phyloP scores from a whole-genome alignment of 1,140 invertebrate species.

The Alviniconcha marisindica region DNA sequence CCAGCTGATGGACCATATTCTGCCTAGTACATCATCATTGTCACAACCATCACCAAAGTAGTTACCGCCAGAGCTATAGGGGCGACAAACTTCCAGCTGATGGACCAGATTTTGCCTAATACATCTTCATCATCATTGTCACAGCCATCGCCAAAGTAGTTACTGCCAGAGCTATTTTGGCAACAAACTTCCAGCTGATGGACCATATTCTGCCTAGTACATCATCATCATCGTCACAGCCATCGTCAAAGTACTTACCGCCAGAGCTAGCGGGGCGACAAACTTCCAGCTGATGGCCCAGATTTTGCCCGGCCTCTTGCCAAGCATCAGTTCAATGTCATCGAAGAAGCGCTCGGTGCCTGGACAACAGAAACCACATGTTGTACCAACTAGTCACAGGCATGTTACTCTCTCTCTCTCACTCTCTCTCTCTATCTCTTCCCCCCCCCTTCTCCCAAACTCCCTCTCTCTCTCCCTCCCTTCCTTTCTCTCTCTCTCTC shows the following conservation, averaged over 20 bases:
- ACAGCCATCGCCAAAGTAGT: no score
- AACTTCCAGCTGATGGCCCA: slow-evolving; percentile 89
- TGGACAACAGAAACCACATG: no score
- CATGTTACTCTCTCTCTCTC: no score
- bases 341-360: slow-evolving; percentile 68
- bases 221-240: neutral
- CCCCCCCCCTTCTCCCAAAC: no score
- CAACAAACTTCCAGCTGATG: neutral
- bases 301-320: slow-evolving; percentile 56
- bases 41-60: neutral
- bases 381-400: no score
- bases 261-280: slow-evolving; percentile 85
- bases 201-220: neutral
- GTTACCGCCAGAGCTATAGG: neutral
- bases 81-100: neutral
- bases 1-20: neutral
- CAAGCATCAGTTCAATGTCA: slow-evolving; percentile 72
- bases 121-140: no score
- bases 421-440: no score
- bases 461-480: no score
- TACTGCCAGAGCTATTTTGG: neutral
- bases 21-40: neutral
- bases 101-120: no score
- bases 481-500: no score
- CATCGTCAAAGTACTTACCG: slow-evolving; percentile 73